phyloP scores from a whole-genome alignment of 2,888 invertebrate genomes.

The Rhopalosiphum nymphaeae region DNA sequence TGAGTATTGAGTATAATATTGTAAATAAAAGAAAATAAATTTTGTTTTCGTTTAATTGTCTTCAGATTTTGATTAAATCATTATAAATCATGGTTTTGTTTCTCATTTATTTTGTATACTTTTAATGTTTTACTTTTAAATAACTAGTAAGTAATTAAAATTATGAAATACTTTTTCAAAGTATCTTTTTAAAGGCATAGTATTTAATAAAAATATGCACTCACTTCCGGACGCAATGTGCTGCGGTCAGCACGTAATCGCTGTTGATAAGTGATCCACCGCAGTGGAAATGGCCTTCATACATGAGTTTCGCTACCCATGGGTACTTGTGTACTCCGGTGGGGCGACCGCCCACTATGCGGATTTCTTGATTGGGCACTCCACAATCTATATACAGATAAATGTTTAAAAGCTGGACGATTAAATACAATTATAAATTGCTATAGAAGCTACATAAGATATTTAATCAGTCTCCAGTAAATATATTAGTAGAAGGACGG shows the following conservation, averaged over 20 bases:
- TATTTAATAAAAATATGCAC: neutral
- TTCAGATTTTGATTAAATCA: neutral
- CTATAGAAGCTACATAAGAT: neutral
- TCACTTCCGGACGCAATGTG: constrained; percentile 86
- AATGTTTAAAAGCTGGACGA: neutral
- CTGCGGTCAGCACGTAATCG: constrained; percentile 88
- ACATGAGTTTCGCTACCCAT: constrained; percentile 88
- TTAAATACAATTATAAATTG: neutral
- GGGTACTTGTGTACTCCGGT: constrained; percentile 87
- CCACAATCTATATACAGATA: constrained; percentile 81
- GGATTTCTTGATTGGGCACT: constrained; percentile 85
- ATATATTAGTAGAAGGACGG: no score
- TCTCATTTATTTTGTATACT: neutral
- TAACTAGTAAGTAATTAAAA: neutral
- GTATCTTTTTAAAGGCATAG: neutral
- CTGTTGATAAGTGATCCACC: constrained; percentile 86
- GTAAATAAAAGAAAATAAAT: neutral
- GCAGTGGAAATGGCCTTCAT: constrained; percentile 90
- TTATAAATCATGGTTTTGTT: neutral
- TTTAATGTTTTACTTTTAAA: neutral
- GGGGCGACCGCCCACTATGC: constrained; percentile 87
- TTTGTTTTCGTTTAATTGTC: neutral
- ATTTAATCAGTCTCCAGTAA: neutral
- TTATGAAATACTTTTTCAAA: neutral
- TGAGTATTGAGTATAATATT: neutral